These are phyloP conservation scores for Oostethus manadensis DNA, from an alignment of 2,113 vertebrate species.

Conservation along the genomic window DNA sequence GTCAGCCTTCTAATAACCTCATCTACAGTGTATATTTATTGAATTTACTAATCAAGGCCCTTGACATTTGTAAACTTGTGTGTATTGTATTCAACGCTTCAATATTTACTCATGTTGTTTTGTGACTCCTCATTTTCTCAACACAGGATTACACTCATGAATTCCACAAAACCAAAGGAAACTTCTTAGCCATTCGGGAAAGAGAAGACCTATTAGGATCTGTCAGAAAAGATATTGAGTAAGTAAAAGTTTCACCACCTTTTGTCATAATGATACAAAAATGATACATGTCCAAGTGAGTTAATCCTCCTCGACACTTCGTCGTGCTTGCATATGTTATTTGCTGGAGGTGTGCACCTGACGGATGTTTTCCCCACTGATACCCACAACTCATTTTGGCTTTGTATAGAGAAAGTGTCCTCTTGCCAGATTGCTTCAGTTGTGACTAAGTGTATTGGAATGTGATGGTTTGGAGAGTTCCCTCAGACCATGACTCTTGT, in stretches of 20 bases:
- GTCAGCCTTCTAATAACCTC: neutral
- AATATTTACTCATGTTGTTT: neutral
- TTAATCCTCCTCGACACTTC: no score
- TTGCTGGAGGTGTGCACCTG: slow-evolving; percentile 20
- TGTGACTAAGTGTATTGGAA: slow-evolving; percentile 42
- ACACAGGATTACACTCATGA: slow-evolving; percentile 94
- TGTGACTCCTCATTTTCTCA: neutral
- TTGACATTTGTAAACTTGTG: neutral
- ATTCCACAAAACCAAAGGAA: slow-evolving; percentile 98
- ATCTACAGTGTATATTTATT: neutral
- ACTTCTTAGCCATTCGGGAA: slow-evolving; percentile 90
- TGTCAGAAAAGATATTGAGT: slow-evolving; percentile 97
- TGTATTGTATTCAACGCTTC: neutral
- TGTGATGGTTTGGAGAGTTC: slow-evolving; percentile 17
- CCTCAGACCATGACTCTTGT: slow-evolving; percentile 36
- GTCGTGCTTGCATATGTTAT: slow-evolving; percentile 1
- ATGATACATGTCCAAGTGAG: no score
- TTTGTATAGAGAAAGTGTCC: slow-evolving; percentile 36
- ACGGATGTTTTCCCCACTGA: slow-evolving; percentile 32
- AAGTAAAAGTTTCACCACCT: slow-evolving; percentile 61
- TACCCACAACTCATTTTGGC: slow-evolving; percentile 18
- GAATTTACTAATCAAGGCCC: neutral
- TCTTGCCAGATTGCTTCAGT: slow-evolving; percentile 31
- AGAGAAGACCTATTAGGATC: slow-evolving; percentile 94
- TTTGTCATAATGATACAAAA: no score